Percentiles rank a stretch among this genome's conserved stretches.
These are phyloP conservation scores for Sebastes paucispinis DNA, from an alignment of 2,797 vertebrate genomes.

Conservation along the genomic window DNA sequence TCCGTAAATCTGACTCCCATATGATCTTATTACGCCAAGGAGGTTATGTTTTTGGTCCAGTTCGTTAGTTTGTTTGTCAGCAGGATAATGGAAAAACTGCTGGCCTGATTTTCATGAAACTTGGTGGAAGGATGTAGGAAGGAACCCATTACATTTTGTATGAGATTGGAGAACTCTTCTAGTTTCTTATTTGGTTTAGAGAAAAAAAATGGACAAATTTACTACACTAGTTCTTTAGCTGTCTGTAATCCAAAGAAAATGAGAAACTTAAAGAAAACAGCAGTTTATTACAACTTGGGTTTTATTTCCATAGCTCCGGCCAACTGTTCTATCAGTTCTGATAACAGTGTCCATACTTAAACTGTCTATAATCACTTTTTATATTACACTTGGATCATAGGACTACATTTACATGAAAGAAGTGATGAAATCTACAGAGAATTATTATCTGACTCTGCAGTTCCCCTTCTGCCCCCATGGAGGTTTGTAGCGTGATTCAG, in stretches of 20 bases:
- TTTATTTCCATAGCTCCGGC: neutral
- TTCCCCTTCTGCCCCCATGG: too few species aligned
- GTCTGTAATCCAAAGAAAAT: neutral
- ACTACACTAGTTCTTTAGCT: neutral
- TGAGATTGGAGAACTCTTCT: too few species aligned
- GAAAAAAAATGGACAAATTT: neutral
- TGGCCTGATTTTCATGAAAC: too few species aligned
- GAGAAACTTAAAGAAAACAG: neutral
- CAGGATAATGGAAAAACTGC: neutral
- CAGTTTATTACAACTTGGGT: neutral
- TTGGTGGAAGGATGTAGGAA: too few species aligned
- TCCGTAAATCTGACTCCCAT: conserved; percentile 5
- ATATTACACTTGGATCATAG: neutral
- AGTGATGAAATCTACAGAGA: neutral
- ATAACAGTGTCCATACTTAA: neutral
- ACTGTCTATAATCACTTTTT: neutral
- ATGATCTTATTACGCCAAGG: neutral
- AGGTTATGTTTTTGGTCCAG: neutral
- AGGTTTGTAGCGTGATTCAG: neutral
- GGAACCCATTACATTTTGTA: too few species aligned
- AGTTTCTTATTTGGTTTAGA: neutral
- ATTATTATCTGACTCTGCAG: neutral
- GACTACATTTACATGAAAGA: neutral
- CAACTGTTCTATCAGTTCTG: neutral
- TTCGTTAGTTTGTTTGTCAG: neutral